These are phyloP conservation scores for Acanthococcus lagerstroemiae DNA, from an alignment of 2,888 invertebrate genomes.

Conservation along the genomic window DNA sequence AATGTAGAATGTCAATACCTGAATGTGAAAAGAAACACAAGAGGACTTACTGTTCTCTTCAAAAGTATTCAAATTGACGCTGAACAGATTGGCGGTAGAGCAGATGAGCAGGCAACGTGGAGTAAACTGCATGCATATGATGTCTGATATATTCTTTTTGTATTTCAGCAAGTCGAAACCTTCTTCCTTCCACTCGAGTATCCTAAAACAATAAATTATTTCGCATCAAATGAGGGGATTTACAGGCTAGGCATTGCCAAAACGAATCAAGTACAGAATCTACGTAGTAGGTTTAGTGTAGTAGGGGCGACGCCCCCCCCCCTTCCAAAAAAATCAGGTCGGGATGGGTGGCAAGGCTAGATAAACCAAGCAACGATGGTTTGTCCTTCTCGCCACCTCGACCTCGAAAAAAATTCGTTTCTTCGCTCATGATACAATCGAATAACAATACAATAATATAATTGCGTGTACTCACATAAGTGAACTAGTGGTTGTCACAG, in stretches of 20 bases:
- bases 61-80: constrained; percentile 5
- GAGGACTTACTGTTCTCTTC: constrained; percentile 7
- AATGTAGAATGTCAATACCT: too few species aligned
- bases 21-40: neutral
- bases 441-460: neutral
- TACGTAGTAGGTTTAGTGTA: too few species aligned
- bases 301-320: too few species aligned
- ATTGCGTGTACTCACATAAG: constrained; percentile 1
- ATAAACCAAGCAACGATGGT: too few species aligned
- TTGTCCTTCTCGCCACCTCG: too few species aligned
- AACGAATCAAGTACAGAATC: too few species aligned
- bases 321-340: too few species aligned
- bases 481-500: neutral
- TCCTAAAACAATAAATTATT: neutral
- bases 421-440: too few species aligned
- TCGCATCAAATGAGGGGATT: too few species aligned
- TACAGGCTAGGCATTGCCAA: too few species aligned
- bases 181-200: constrained; percentile 7
- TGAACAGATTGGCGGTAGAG: neutral
- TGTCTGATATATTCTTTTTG: neutral
- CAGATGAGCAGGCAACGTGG: neutral
- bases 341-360: too few species aligned
- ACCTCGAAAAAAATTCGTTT: too few species aligned
- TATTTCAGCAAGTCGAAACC: neutral
- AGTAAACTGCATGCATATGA: constrained; percentile 3